These are phyloP conservation scores for Cossypha caffra DNA, from an alignment of 2,797 vertebrate genomes.

Conservation along the genomic window DNA sequence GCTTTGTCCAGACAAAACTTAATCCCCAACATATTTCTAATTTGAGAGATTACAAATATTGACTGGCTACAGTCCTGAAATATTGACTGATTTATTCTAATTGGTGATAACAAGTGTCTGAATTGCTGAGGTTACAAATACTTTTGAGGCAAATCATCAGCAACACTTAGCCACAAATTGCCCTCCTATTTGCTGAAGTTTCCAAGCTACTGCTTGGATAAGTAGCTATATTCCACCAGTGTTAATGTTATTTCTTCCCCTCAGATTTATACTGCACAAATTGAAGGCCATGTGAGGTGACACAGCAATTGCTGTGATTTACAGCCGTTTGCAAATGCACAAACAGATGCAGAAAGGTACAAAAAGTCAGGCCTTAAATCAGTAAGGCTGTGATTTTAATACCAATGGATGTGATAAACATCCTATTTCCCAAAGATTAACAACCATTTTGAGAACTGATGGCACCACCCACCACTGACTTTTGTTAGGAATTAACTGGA, in stretches of 20 bases:
- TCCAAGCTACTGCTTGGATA: not conserved
- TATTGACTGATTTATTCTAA: not conserved
- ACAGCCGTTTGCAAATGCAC: not conserved
- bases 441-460: not conserved
- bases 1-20: not conserved
- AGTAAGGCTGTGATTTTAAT: not conserved
- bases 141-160: not conserved
- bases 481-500: not conserved
- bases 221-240: not conserved
- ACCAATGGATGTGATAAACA: not conserved
- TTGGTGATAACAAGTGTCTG: not conserved
- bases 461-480: not conserved
- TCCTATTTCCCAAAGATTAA: not conserved
- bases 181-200: not conserved
- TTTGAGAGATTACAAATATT: not conserved
- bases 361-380: not conserved
- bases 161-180: not conserved
- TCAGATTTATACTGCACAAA: not conserved
- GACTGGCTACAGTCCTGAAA: not conserved
- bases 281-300: not conserved
- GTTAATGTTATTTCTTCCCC: not conserved
- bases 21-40: not conserved
- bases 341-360: not conserved
- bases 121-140: not conserved
- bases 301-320: not conserved